Percentiles rank a stretch among this genome's conserved stretches.
phyloP scores from a whole-genome alignment of 2,797 vertebrate genomes.

The Uromys caudimaculatus region DNA sequence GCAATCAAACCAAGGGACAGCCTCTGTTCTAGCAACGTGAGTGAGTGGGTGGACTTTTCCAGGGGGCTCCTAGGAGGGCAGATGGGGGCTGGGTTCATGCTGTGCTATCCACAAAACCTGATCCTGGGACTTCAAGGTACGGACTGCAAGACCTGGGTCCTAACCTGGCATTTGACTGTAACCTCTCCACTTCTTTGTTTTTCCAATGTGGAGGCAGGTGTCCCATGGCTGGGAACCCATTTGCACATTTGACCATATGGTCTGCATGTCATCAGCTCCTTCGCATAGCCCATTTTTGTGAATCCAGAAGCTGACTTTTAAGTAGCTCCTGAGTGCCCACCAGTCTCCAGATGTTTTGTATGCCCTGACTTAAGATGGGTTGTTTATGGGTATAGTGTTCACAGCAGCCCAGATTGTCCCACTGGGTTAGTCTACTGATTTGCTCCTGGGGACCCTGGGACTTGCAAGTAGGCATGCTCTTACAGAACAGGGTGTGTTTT shows the following conservation, averaged over 20 bases:
- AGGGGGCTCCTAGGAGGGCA: neutral
- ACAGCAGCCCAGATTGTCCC: neutral
- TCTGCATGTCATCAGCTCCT: neutral
- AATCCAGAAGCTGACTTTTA: neutral
- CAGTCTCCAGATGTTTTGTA: neutral
- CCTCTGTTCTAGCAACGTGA: neutral
- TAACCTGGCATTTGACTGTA: neutral
- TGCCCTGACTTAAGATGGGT: neutral
- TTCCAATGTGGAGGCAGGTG: neutral
- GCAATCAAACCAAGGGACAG: neutral
- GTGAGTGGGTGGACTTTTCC: neutral
- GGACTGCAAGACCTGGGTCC: neutral
- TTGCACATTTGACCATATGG: neutral
- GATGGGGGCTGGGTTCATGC: neutral
- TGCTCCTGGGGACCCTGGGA: neutral
- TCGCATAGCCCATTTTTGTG: too few relatives aligned
- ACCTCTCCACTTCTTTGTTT: neutral
- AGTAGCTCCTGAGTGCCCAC: neutral
- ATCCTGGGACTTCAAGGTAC: neutral
- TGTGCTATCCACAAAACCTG: neutral
- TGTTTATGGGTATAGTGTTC: neutral
- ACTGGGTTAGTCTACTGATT: neutral
- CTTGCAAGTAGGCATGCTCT: neutral
- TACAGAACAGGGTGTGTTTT: conserved; percentile 1
- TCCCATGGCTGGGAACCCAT: neutral